Base-by-base conservation (phyloP, 1,140 invertebrate species). In the Drosophila eugracilis region DNA sequence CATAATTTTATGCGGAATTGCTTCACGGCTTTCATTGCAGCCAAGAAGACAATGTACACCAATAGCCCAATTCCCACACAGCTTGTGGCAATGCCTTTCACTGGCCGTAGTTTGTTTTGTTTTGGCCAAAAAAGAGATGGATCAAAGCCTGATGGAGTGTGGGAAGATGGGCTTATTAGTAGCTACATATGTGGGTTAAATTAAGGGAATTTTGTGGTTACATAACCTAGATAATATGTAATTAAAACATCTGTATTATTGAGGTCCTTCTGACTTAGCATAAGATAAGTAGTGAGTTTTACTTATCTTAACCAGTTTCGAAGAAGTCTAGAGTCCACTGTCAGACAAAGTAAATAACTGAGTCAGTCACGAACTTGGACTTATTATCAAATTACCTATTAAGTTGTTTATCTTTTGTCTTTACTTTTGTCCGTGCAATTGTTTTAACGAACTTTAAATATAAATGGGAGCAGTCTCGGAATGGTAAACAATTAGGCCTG, bases 61-160 rank as follows among this genome's bases (percentile, higher is more conserved):
- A 66, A 84, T 63, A 85, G 75, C 72, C 65, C 57, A 75, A 55
- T 84, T 84, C 80, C 81, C 80, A 84, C 75, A 62, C 71, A 65
- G 69, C 66, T 72, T 49, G 53, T 42, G 30, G 39, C 57, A 44
- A 66, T 72, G 72, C 80, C 80, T 84, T 84, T 84, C 79, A 85
- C 79, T 75, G 57, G 37, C 45, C 53, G 42, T 44, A 71, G 66
- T 32, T 59, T 30, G 30, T 72, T 67, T 59, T 55, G 28, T 58
- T 58, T 62, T 75, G 44, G 55, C 42, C 39, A 42, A 10, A 58
- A 45, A 50, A 22, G 44, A 62, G 41, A 62, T 65, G 60, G 60
- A 17, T 65, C 30, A 37, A n/a, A 22, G 15, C 15, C 19, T 60
- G n/a, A 32, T 19, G 17, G 22, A 44, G 21, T 62, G 55, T 65